Evolutionary conservation across 2,888 invertebrate species (phyloP), one percentile per base, ranked within the genome.

Genomic region (Melinaea menophilus): DNA sequence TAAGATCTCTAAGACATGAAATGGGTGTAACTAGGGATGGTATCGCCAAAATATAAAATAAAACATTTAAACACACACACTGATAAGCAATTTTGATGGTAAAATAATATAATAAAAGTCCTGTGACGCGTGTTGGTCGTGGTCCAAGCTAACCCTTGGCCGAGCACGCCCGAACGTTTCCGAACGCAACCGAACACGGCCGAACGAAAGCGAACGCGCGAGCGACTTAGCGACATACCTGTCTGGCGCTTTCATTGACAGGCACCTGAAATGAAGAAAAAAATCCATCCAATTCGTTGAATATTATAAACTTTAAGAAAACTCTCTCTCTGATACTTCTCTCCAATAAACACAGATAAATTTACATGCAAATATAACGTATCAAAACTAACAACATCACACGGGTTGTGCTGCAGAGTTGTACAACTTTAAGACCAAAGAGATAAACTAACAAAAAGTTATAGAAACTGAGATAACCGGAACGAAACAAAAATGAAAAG

Each of bases 211-310:
- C 82, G 85, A 88, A 85, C 81, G 86, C 84, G 82, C 81, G 82
- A 84, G 79, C 81, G 84, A 86, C 80, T 80, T 86, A 88, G 88
- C 81, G 86, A 90, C 90, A 93, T 93, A 93, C 93, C 93, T 93
- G 92, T 93, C 93, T 90, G 93, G 93, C 92, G 93, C 93, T 92
- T 93, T 93, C 92, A 93, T 93, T 92, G 93, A 93, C 93, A 93
- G 93, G 92, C 93, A 93, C 93, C 93, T 93, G 93, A 91, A 93
- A 93, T 89, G 89, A 93, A 93, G 93, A 92, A 93, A 93, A 90
- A 92, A 92, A 91, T 89, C 91, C 87, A 91, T 91, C 92, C 91
- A 91, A 91, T 91, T 91, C 91, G 91, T 92, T 92, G 91, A 92
- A 92, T 91, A 91, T 83, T 91, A 91, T 86, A 89, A 90, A 84